Evolutionary conservation across 2,888 invertebrate genomes (phyloP).

Genomic region (Agrochola circellaris): DNA sequence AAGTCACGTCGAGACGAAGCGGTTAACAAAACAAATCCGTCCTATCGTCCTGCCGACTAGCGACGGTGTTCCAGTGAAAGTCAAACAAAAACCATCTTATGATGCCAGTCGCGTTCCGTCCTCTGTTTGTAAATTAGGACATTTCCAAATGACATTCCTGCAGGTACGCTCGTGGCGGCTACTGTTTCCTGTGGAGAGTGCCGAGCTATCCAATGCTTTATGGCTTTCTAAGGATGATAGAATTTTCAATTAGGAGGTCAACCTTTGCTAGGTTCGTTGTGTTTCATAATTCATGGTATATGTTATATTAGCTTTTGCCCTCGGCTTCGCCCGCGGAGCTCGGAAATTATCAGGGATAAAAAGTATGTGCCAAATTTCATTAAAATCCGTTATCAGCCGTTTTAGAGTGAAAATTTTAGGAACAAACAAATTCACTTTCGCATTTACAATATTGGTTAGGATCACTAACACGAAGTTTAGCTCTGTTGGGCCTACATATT

Average conservation of each 20-base stretch:
- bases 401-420: too few species aligned
- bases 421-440: too few species aligned
- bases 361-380: too few species aligned
- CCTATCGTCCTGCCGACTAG: slow-evolving; percentile 66
- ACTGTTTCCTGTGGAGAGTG: slow-evolving; percentile 68
- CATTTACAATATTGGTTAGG: too few species aligned
- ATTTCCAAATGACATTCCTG: slow-evolving; percentile 70
- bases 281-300: background rate
- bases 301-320: too few species aligned
- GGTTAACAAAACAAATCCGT: slow-evolving; percentile 66
- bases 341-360: too few species aligned
- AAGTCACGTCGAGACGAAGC: slow-evolving; percentile 66
- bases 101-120: slow-evolving; percentile 68
- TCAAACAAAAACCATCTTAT: slow-evolving; percentile 71
- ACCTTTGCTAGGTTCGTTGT: background rate
- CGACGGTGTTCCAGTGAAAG: slow-evolving; percentile 70
- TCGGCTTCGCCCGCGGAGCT: too few species aligned
- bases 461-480: background rate
- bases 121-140: slow-evolving; percentile 71
- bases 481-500: background rate
- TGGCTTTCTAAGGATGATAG: slow-evolving; percentile 21
- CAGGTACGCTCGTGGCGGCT: slow-evolving; percentile 64
- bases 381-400: too few species aligned
- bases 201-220: slow-evolving; percentile 26
- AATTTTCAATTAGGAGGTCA: slow-evolving; percentile 5